Evolutionary conservation across 2,888 invertebrate species (phyloP).

Genomic region (Tachina fera): DNA sequence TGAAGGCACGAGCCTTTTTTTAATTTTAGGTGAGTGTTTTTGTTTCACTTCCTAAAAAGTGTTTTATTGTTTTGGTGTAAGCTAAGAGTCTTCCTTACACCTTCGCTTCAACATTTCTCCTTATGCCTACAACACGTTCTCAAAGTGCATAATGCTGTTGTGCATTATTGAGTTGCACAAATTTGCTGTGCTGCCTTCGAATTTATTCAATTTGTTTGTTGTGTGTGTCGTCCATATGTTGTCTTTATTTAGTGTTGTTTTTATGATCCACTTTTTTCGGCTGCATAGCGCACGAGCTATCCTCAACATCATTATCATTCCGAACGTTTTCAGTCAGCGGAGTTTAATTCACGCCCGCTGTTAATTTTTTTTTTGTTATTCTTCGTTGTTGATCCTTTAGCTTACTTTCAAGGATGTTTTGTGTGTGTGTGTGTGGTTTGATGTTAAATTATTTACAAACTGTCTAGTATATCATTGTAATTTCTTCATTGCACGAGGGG

Average conservation of each 20-base stretch:
- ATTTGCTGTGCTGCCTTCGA: slow-evolving; percentile 42
- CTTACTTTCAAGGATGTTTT: background rate
- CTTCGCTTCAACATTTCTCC: slow-evolving; percentile 36
- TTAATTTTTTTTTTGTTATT: slow-evolving; percentile 29
- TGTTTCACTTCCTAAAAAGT: slow-evolving; percentile 55
- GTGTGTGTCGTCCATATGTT: slow-evolving; percentile 61
- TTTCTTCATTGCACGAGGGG: background rate
- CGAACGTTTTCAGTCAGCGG: slow-evolving; percentile 9
- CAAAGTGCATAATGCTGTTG: slow-evolving; percentile 37
- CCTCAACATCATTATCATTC: slow-evolving; percentile 33
- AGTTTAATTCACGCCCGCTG: slow-evolving; percentile 56
- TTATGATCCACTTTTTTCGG: slow-evolving; percentile 30
- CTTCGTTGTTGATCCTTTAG: slow-evolving; percentile 20
- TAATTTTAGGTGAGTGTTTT: slow-evolving; percentile 22
- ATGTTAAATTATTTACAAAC: background rate
- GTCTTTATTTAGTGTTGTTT: slow-evolving; percentile 36
- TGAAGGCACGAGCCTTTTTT: slow-evolving; percentile 67
- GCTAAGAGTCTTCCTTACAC: slow-evolving; percentile 43
- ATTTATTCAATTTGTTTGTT: slow-evolving; percentile 19
- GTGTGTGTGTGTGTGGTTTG: slow-evolving; percentile 28
- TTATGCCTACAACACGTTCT: slow-evolving; percentile 24
- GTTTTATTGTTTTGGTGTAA: slow-evolving; percentile 36
- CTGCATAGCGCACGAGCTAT: slow-evolving; percentile 63
- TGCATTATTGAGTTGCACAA: background rate
- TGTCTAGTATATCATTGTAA: background rate